Evolutionary conservation across 2,113 vertebrate genomes (phyloP).

Genomic region (Steatornis caripensis): DNA sequence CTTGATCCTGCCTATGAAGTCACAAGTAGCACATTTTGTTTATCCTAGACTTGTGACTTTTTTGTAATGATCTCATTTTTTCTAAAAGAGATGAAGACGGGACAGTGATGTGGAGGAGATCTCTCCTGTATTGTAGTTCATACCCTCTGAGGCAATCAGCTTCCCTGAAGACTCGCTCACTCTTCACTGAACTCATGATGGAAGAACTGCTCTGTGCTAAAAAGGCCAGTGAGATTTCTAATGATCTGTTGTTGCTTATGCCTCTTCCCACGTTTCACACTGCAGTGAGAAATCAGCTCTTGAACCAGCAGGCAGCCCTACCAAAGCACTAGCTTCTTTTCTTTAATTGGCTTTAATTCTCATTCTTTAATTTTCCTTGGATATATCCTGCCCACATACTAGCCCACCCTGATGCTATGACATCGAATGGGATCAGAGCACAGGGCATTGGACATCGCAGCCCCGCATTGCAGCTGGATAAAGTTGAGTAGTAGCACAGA

Average conservation of each 20-base stretch:
- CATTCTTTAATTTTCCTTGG: neutral
- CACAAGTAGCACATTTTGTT: neutral
- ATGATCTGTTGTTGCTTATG: neutral
- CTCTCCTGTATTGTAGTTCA: neutral
- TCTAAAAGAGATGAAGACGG: neutral
- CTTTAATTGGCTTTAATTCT: neutral
- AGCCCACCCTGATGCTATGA: neutral
- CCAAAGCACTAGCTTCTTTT: neutral
- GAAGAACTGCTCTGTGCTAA: neutral
- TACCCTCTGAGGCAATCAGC: neutral
- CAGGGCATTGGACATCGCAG: neutral
- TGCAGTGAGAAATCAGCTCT: neutral
- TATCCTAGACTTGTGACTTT: neutral
- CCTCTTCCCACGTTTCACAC: neutral
- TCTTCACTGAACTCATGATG: neutral
- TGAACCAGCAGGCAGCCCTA: neutral
- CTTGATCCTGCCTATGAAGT: neutral
- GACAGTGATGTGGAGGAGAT: neutral
- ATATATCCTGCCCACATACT: neutral
- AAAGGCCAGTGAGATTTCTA: neutral
- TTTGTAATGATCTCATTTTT: neutral
- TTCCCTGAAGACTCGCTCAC: neutral
- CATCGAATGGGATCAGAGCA: neutral
- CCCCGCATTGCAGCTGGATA: neutral
- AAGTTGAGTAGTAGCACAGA: neutral